These are phyloP conservation scores for Drosophila melanogaster DNA, from an alignment of 1,140 invertebrate genomes.

Conservation along the genomic window Release_6_plus_ISO1_MT NT_037436.4:1670501-1671000, in stretches of 20 bases:
- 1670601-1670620: conserved; percentile 89
- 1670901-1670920: conserved; percentile 87
- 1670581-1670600: conserved; percentile 88
- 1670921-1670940: conserved; percentile 87
- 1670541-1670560: conserved; percentile 87
- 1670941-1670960: conserved; percentile 90
- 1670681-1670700: conserved; percentile 85
- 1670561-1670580: conserved; percentile 86
- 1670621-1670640: conserved; percentile 88
- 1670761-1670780: conserved; percentile 78
- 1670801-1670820: conserved; percentile 90
- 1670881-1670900: conserved; percentile 88
- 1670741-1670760: conserved; percentile 74
- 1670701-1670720: background rate
- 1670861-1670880: conserved; percentile 92
- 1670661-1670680: conserved; percentile 88
- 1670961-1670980: too few species aligned
- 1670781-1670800: conserved; percentile 87
- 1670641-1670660: conserved; percentile 88
- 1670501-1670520: conserved; percentile 84
- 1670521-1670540: conserved; percentile 87
- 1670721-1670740: background rate
- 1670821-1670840: conserved; percentile 89
- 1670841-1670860: conserved; percentile 92
- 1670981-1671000: background rate